Base-by-base conservation (phyloP, 53 echinoderm and acorn worm species). In the Henricia sp. region DNA sequence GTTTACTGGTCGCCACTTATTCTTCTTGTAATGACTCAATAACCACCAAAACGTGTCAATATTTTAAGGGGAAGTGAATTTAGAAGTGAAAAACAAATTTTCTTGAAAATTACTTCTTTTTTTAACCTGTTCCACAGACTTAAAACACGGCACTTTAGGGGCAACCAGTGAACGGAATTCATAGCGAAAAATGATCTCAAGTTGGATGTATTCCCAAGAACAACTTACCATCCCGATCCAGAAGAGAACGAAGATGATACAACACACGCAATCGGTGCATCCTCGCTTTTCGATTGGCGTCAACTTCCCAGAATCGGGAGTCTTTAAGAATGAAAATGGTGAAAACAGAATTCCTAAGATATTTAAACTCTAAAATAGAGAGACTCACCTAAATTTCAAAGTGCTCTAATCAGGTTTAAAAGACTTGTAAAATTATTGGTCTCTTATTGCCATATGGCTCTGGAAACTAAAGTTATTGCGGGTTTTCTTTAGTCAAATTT, bases 151-250 rank as follows among this genome's bases (percentile, higher is more conserved):
- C n/a, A n/a, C n/a, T n/a, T n/a, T n/a, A n/a, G n/a, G n/a, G n/a
- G n/a, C n/a, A n/a, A n/a, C n/a, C n/a, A n/a, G n/a, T n/a, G n/a
- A n/a, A n/a, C n/a, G n/a, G 67, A 14, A 32, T 9, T 34, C 29
- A 36, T 28, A n/a, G n/a, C n/a, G n/a, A n/a, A n/a, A n/a, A 23
- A 58, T 27, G 58, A 1, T 25, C 25, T 58, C 8, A 25, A 6
- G 58, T 58, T 29, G 14, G 30, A 58, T 11, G 26, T 27, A 57
- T 25, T 24, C 29, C 29, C 58, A 57, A 57, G n/a, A n/a, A 3
- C 37, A 41, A 33, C 96, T 85, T 65, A 94, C 96, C 96, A 96
- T 96, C 44, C 96, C 96, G 63, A 91, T 37, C 91, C 93, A 91
- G 83, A 96, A 96, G 28, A 76, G 42, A 30, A 94, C 27, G 88